Evolutionary conservation across 1,140 invertebrate species (phyloP).

Genomic region (Doryteuthis pealeii): DNA sequence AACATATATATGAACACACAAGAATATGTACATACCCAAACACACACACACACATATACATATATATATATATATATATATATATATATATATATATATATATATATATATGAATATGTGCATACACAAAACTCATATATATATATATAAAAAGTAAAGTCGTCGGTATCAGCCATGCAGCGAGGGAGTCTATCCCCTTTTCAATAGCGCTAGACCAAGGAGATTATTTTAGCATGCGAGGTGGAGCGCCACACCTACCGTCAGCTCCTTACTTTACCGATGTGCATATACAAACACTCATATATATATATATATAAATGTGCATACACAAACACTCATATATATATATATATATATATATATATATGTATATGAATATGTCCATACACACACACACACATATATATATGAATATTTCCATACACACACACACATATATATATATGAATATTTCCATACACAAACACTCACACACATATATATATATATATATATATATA

Average conservation of each 20-base stretch:
- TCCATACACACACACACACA: neutral
- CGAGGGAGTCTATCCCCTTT: too few relatives aligned
- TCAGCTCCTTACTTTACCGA: too few relatives aligned
- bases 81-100: neutral
- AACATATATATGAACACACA: neutral
- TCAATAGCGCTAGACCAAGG: too few relatives aligned
- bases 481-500: neutral
- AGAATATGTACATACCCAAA: too few relatives aligned
- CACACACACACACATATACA: neutral
- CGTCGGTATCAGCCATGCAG: too few relatives aligned
- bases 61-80: neutral
- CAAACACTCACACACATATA: slow-evolving; percentile 1
- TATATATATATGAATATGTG: neutral
- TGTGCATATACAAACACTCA: neutral
- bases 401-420: neutral
- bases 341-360: neutral
- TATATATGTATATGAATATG: neutral
- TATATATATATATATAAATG: too few relatives aligned
- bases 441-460: too few relatives aligned
- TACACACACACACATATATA: slow-evolving; percentile 5
- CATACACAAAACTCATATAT: too few relatives aligned
- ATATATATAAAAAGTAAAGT: too few relatives aligned
- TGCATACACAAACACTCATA: too few relatives aligned
- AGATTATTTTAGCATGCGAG: too few relatives aligned
- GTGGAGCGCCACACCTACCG: too few relatives aligned